phyloP scores from a whole-genome alignment of 2,113 vertebrate species.

The Coryphaenoides rupestris region DNA sequence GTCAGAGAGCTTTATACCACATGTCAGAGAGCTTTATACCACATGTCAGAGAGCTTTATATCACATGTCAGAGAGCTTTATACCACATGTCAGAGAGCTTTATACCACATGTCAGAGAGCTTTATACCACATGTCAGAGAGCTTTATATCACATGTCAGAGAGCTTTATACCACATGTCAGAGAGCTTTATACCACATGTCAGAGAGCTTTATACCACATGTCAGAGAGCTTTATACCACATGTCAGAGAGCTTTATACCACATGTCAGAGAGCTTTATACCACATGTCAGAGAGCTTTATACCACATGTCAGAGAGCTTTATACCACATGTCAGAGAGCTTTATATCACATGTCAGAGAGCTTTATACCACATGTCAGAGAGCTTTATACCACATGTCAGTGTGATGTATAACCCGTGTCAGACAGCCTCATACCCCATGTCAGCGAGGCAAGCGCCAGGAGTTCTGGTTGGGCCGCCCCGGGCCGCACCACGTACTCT shows the following conservation, averaged over 20 bases:
- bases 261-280: slow-evolving; percentile 79
- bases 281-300: slow-evolving; percentile 79
- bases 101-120: slow-evolving; percentile 83
- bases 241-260: slow-evolving; percentile 79
- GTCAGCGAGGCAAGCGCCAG: slow-evolving; percentile 82
- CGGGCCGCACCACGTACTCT: slow-evolving; percentile 73
- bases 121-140: slow-evolving; percentile 83
- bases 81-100: slow-evolving; percentile 83
- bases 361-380: slow-evolving; percentile 82
- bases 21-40: slow-evolving; percentile 79
- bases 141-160: too few relatives aligned
- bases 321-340: slow-evolving; percentile 84
- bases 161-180: slow-evolving; percentile 82
- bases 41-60: slow-evolving; percentile 82
- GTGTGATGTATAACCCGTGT: too few relatives aligned
- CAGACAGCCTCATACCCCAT: slow-evolving; percentile 76
- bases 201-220: slow-evolving; percentile 81
- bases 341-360: too few relatives aligned
- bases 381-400: slow-evolving; percentile 82
- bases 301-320: slow-evolving; percentile 83
- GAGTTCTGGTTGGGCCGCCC: slow-evolving; percentile 82
- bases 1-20: slow-evolving; percentile 81
- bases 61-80: too few relatives aligned
- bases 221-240: slow-evolving; percentile 81
- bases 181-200: slow-evolving; percentile 80